Conservation (phyloP, 2,797 vertebrate species). For the Anisognathus igniventris region DNA sequence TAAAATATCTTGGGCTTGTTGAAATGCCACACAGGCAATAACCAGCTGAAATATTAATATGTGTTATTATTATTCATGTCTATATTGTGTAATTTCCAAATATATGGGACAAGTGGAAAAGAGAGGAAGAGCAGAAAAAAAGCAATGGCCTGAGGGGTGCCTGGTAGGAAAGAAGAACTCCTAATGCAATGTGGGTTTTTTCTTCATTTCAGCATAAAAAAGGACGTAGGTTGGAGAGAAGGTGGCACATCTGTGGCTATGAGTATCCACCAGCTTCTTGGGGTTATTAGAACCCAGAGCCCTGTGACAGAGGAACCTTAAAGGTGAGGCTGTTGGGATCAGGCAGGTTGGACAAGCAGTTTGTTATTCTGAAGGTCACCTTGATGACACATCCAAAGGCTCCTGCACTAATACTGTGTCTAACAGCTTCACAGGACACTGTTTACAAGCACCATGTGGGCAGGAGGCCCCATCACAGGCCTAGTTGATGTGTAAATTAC, state of each 20-base stretch:
- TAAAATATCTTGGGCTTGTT: neutral
- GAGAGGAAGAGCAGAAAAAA: neutral
- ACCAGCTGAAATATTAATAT: neutral
- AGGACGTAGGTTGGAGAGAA: neutral
- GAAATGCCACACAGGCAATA: neutral
- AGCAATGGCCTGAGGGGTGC: neutral
- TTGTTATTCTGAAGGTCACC: neutral
- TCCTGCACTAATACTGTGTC: neutral
- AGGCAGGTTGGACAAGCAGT: constrained; percentile 1
- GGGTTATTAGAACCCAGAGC: neutral
- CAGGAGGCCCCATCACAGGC: neutral
- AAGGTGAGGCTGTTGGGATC: neutral
- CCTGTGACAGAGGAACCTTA: neutral
- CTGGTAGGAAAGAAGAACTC: neutral
- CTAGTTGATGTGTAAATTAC: neutral
- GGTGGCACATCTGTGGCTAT: neutral
- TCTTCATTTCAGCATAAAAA: neutral
- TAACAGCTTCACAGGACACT: constrained; percentile 1
- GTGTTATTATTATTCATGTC: neutral
- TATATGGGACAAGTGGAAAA: neutral
- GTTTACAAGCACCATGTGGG: neutral
- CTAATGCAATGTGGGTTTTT: neutral
- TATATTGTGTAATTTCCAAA: neutral
- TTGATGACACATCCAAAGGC: constrained; percentile 1
- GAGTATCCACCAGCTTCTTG: neutral